Evolutionary conservation across 2,888 invertebrate species (phyloP).

Genomic region (Drosophila niveifrons): DNA sequence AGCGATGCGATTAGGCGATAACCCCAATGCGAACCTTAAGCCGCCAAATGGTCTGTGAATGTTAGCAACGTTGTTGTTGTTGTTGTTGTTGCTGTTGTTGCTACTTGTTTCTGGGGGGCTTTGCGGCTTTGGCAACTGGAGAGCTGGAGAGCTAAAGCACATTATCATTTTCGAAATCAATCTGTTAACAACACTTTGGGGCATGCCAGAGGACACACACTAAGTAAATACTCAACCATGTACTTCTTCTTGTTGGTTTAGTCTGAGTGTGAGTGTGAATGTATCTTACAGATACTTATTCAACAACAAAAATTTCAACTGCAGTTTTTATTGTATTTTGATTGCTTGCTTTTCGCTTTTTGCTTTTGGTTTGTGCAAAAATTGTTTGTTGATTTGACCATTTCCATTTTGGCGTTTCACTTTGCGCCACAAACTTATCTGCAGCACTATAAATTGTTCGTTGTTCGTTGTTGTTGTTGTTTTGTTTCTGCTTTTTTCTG

Average conservation of each 20-base stretch:
- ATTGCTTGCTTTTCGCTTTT: constrained; percentile 44
- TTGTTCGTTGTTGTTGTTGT: constrained; percentile 16
- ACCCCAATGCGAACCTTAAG: constrained; percentile 78
- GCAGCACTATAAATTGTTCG: constrained; percentile 57
- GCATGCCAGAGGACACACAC: constrained; percentile 36
- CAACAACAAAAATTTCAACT: constrained; percentile 1
- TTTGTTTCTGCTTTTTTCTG: constrained; percentile 22
- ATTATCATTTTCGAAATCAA: constrained; percentile 80
- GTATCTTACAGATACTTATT: constrained; percentile 9
- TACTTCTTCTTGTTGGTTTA: background rate
- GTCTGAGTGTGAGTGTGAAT: background rate
- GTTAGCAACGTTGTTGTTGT: constrained; percentile 58
- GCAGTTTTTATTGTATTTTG: constrained; percentile 61
- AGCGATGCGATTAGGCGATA: constrained; percentile 79
- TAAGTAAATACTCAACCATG: constrained; percentile 28
- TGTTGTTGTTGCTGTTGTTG: constrained; percentile 41
- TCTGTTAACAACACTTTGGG: constrained; percentile 81
- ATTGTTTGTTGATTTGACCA: constrained; percentile 73
- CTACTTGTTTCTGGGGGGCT: constrained; percentile 58
- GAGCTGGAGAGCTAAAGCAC: constrained; percentile 53
- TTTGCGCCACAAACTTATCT: constrained; percentile 61
- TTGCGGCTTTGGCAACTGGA: constrained; percentile 70
- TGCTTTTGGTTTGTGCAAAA: constrained; percentile 46
- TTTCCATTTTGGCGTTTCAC: constrained; percentile 50
- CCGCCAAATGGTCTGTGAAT: constrained; percentile 81